Evolutionary conservation across 1,140 invertebrate species (phyloP).

Genomic region (Zaprionus gabonicus): DNA sequence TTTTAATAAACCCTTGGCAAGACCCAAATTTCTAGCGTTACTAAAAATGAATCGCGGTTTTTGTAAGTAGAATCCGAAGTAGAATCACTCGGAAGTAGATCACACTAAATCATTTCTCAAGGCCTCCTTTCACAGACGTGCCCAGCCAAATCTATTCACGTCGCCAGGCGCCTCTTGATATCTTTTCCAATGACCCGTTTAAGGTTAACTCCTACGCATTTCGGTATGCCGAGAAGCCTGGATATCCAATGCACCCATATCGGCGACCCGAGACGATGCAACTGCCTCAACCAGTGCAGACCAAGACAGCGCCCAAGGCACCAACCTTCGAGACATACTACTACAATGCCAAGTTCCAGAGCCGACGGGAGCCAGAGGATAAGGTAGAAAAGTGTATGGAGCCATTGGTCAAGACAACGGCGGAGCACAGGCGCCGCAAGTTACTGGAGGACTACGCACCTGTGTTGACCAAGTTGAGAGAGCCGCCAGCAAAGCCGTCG

Average conservation of each 20-base stretch:
- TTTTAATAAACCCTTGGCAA: slow-evolving; percentile 40
- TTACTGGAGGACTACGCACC: slow-evolving; percentile 47
- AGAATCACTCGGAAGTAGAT: background rate
- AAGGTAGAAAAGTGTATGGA: background rate
- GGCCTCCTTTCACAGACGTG: slow-evolving; percentile 30
- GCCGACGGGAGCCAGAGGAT: slow-evolving; percentile 3
- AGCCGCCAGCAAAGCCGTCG: background rate
- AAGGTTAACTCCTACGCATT: slow-evolving; percentile 81
- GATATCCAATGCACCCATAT: slow-evolving; percentile 49
- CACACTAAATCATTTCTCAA: slow-evolving; percentile 19
- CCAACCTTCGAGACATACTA: slow-evolving; percentile 66
- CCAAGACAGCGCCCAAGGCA: background rate
- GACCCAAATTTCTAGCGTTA: slow-evolving; percentile 55
- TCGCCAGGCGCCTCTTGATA: slow-evolving; percentile 45
- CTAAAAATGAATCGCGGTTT: slow-evolving; percentile 47
- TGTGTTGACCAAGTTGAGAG: slow-evolving; percentile 3
- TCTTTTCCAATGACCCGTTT: slow-evolving; percentile 74
- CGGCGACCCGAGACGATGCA: slow-evolving; percentile 23
- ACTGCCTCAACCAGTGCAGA: background rate
- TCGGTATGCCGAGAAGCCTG: slow-evolving; percentile 72
- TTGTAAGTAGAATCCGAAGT: slow-evolving; percentile 39
- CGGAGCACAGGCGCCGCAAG: slow-evolving; percentile 41
- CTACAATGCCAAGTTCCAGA: slow-evolving; percentile 60
- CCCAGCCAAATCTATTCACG: slow-evolving; percentile 21
- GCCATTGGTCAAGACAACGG: background rate